Percentiles rank a stretch among this genome's conserved stretches.
These are phyloP conservation scores for Phengaris arion DNA, from an alignment of 2,888 invertebrate genomes.

Conservation along the genomic window DNA sequence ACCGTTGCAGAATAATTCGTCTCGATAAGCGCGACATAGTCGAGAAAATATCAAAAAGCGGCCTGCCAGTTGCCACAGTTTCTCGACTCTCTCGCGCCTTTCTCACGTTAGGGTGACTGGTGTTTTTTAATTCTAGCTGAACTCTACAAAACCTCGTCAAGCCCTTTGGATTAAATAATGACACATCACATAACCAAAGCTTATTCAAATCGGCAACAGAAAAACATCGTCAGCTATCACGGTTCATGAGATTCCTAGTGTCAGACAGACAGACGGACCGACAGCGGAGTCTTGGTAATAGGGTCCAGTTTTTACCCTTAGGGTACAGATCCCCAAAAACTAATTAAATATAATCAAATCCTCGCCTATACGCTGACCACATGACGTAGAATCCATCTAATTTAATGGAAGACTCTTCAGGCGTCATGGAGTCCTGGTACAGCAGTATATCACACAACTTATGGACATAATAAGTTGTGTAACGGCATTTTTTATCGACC, in stretches of 20 bases:
- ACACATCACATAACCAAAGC: no score
- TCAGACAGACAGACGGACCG: no score
- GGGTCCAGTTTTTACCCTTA: not conserved
- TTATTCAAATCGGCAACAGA: no score
- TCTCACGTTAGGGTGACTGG: no score
- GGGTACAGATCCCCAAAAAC: not conserved
- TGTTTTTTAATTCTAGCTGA: not conserved
- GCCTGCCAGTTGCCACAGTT: no score
- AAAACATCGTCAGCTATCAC: no score
- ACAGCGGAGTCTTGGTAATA: no score
- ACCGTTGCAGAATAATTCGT: no score
- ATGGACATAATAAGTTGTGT: slow-evolving; percentile 57
- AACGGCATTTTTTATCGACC: slow-evolving; percentile 53
- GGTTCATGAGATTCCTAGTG: no score
- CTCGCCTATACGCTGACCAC: slow-evolving; percentile 50
- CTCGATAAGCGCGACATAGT: no score
- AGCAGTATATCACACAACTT: slow-evolving; percentile 63
- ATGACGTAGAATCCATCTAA: slow-evolving; percentile 46
- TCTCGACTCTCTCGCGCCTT: no score
- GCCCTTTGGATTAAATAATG: not conserved
- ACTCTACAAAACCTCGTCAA: not conserved
- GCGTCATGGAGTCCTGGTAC: slow-evolving; percentile 49
- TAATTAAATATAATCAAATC: slow-evolving; percentile 60
- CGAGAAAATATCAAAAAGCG: no score
- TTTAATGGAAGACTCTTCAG: not conserved